Conservation (phyloP, 2,888 invertebrate genomes). For the Agonum fuliginosum region DNA sequence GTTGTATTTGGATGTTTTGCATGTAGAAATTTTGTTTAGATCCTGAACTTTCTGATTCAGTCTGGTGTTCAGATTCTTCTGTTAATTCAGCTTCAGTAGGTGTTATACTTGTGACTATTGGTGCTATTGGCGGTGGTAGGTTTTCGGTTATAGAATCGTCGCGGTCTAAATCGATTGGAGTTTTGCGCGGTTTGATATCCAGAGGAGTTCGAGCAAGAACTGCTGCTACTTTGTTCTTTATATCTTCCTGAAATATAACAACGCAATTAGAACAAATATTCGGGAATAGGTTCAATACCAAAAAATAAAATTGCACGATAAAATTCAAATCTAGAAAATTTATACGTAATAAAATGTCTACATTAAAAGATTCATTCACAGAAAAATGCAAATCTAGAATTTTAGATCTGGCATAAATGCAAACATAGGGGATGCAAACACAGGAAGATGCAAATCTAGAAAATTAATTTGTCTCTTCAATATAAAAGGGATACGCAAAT, state of each 20-base stretch:
- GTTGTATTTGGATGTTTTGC: slow-evolving; percentile 68
- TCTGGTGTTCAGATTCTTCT: slow-evolving; percentile 59
- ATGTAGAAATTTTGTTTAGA: slow-evolving; percentile 66
- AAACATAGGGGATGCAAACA: too few species aligned
- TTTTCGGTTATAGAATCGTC: slow-evolving; percentile 63
- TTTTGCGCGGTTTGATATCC: slow-evolving; percentile 79
- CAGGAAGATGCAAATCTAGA: too few species aligned
- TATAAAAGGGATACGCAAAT: too few species aligned
- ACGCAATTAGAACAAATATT: too few species aligned
- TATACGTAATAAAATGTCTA: too few species aligned
- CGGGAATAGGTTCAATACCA: too few species aligned
- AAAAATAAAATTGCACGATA: too few species aligned
- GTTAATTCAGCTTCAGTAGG: slow-evolving; percentile 45
- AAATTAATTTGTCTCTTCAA: too few species aligned
- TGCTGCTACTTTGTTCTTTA: slow-evolving; percentile 82
- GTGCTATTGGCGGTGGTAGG: slow-evolving; percentile 65
- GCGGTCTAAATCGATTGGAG: slow-evolving; percentile 76
- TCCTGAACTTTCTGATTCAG: slow-evolving; percentile 52
- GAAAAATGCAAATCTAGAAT: too few species aligned
- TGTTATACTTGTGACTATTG: slow-evolving; percentile 60
- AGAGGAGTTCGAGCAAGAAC: slow-evolving; percentile 86
- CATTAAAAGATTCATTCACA: too few species aligned
- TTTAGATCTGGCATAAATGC: too few species aligned
- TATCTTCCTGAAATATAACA: slow-evolving; percentile 78
- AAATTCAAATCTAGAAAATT: too few species aligned